A percentile compares a stretch with the other conserved stretches of the same genome.
These are phyloP conservation scores for Eubasilissa regina DNA, from an alignment of 1,140 invertebrate genomes.

Conservation along the genomic window DNA sequence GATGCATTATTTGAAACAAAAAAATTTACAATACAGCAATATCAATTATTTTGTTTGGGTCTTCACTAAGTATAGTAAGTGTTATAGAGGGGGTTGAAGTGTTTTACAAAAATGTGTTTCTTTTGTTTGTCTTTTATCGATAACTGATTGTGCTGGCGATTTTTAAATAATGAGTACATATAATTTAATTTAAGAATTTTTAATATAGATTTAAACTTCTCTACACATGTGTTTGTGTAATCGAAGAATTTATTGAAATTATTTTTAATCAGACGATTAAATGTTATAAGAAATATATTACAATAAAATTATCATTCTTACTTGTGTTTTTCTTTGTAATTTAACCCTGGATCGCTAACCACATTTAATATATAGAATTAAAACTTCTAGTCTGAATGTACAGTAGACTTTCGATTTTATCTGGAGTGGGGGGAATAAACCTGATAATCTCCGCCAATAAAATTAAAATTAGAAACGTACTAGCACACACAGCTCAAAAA, in stretches of 20 bases:
- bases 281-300: not conserved
- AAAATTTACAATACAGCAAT: no score
- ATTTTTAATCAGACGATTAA: conserved; percentile 15
- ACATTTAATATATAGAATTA: no score
- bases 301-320: conserved; percentile 27
- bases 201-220: conserved; percentile 14
- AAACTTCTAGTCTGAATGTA: no score
- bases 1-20: no score
- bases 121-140: conserved; percentile 15
- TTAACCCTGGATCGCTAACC: no score
- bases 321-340: not conserved
- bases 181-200: conserved; percentile 6
- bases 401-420: no score
- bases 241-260: not conserved
- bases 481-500: no score
- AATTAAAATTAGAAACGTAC: no score
- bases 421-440: no score
- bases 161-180: not conserved
- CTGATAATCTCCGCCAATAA: no score
- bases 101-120: not conserved
- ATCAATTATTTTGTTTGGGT: not conserved
- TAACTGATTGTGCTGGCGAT: not conserved
- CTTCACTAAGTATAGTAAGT: not conserved
- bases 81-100: not conserved
- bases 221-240: conserved; percentile 15